Evolutionary conservation across 2,888 invertebrate genomes (phyloP).

Genomic region (Alloscopus bannaensis): DNA sequence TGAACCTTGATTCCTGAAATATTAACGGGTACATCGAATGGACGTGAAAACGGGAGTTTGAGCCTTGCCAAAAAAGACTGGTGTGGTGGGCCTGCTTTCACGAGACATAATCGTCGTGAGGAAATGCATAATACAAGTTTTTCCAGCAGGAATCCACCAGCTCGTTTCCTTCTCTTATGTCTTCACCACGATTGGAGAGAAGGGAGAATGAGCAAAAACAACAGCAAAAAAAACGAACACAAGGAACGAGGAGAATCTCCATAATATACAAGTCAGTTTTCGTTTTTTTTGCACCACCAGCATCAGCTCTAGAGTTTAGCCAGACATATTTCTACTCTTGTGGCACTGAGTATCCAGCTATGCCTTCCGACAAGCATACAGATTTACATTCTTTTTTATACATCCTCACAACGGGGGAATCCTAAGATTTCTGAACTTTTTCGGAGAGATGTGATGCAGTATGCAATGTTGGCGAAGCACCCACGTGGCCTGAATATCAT

Average conservation of each 20-base stretch:
- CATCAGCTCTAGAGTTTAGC: too few species aligned
- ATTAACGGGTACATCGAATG: conserved; percentile 10
- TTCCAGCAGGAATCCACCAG: conserved; percentile 35
- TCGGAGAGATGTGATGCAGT: too few species aligned
- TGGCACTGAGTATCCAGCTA: too few species aligned
- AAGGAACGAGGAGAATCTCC: too few species aligned
- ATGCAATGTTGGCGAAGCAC: conserved; percentile 34
- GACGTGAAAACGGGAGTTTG: conserved; percentile 1
- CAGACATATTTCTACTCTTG: too few species aligned
- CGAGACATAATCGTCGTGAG: conserved; percentile 11
- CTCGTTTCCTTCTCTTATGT: conserved; percentile 28
- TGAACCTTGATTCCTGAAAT: conserved; percentile 22
- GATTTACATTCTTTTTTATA: conserved; percentile 15
- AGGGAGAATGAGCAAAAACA: conserved; percentile 7
- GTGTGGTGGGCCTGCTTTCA: too few species aligned
- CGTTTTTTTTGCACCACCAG: too few species aligned
- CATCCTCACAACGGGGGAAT: background rate
- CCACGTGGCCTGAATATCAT: conserved; percentile 47
- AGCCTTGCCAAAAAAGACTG: background rate
- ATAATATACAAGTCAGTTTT: too few species aligned
- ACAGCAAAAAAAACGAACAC: conserved; percentile 5
- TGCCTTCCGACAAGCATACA: conserved; percentile 4
- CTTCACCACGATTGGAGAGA: too few species aligned
- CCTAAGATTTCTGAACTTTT: background rate
- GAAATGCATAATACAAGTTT: conserved; percentile 26